Evolutionary conservation across 2,113 vertebrate genomes (phyloP).

Genomic region (Nothocercus julius): DNA sequence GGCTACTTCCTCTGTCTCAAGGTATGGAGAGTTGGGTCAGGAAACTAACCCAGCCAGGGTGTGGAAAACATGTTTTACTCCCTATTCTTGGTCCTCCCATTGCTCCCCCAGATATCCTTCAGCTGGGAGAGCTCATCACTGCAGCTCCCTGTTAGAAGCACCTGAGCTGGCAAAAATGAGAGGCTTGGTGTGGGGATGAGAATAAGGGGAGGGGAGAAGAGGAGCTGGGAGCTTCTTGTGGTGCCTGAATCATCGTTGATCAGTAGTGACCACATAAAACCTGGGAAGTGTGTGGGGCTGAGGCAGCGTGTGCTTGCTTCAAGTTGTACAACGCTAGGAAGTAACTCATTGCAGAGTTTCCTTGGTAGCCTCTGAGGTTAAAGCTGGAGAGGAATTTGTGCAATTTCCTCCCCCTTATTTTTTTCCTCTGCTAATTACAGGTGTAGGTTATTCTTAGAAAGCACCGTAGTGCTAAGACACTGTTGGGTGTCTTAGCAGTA

Average conservation of each 20-base stretch:
- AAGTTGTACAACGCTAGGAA: background rate
- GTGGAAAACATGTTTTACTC: background rate
- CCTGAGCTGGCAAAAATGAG: background rate
- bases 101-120: background rate
- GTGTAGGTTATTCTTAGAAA: background rate
- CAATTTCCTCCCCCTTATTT: background rate
- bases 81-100: background rate
- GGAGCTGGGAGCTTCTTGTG: background rate
- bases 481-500: background rate
- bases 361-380: background rate
- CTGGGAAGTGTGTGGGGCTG: background rate
- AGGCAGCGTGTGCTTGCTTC: background rate
- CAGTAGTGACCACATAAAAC: background rate
- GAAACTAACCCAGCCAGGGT: background rate
- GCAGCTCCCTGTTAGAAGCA: fast-evolving
- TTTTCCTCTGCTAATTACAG: background rate
- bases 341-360: background rate
- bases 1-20: background rate
- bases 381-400: background rate
- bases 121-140: background rate
- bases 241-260: background rate
- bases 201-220: background rate
- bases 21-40: background rate
- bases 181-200: background rate
- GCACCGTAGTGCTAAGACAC: background rate